Percentiles rank a stretch among this genome's conserved stretches.
Conservation (phyloP, 2,113 vertebrate genomes). For the Atherinomorus stipes region DNA sequence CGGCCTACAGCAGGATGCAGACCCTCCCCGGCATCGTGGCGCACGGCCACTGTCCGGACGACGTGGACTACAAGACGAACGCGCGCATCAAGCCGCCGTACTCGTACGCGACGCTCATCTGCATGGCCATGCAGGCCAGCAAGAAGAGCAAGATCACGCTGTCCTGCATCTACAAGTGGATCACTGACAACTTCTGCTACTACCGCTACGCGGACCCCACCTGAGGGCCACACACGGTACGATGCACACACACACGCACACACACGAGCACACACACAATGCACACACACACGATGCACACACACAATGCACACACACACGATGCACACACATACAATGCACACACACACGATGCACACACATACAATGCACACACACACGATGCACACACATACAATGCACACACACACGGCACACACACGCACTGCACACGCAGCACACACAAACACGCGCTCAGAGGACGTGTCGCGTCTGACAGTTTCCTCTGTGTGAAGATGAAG, state of each 20-base stretch:
- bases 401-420: neutral
- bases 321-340: too few species aligned
- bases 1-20: conserved; percentile 82
- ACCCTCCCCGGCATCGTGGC: conserved; percentile 69
- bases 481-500: conserved; percentile 21
- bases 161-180: conserved; percentile 96
- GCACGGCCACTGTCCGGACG: conserved; percentile 86
- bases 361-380: neutral
- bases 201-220: conserved; percentile 94
- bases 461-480: conserved; percentile 11
- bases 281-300: neutral
- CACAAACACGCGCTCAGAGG: neutral
- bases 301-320: neutral
- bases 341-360: neutral
- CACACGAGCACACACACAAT: neutral
- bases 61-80: conserved; percentile 92
- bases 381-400: too few species aligned
- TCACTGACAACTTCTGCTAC: conserved; percentile 98
- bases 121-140: conserved; percentile 97
- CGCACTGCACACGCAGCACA: too few species aligned
- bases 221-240: conserved; percentile 75
- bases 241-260: neutral
- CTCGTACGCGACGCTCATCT: conserved; percentile 95
- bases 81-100: conserved; percentile 91
- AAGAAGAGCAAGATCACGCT: conserved; percentile 93